A percentile compares a stretch with the other conserved stretches of the same genome.
These are phyloP conservation scores for Elysia crispata DNA, from an alignment of 2,888 invertebrate species.

Conservation along the genomic window DNA sequence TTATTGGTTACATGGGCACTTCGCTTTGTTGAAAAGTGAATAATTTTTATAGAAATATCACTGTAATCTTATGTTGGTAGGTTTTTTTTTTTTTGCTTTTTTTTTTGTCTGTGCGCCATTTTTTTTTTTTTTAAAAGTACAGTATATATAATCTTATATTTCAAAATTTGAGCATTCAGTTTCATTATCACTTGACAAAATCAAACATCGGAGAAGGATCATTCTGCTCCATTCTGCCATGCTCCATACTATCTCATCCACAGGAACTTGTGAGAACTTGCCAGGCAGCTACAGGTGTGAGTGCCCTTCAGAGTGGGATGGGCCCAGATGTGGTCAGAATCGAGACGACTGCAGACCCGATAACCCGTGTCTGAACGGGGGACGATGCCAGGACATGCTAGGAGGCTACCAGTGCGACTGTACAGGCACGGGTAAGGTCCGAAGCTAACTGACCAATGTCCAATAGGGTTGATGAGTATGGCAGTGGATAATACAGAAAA, in stretches of 20 bases:
- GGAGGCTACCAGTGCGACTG: slow-evolving; percentile 64
- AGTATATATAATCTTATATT: neutral
- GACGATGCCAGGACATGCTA: slow-evolving; percentile 62
- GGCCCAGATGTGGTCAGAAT: slow-evolving; percentile 51
- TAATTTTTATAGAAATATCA: too few species aligned
- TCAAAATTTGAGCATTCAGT: too few species aligned
- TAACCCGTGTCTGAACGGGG: slow-evolving; percentile 62
- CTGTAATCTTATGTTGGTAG: too few species aligned
- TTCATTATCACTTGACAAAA: too few species aligned
- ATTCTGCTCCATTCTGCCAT: neutral
- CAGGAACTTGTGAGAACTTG: slow-evolving; percentile 49
- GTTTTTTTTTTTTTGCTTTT: too few species aligned
- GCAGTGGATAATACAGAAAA: too few species aligned
- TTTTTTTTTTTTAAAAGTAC: neutral
- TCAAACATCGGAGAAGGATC: too few species aligned
- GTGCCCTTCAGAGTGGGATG: slow-evolving; percentile 46
- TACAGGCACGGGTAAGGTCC: slow-evolving; percentile 61
- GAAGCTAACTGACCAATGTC: too few species aligned
- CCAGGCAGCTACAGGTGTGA: slow-evolving; percentile 46
- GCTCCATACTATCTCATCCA: neutral
- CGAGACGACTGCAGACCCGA: slow-evolving; percentile 55
- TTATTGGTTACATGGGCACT: too few species aligned
- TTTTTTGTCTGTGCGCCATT: neutral
- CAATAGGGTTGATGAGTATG: too few species aligned
- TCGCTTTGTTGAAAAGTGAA: too few species aligned